Evolutionary conservation across 2,888 invertebrate genomes (phyloP).

Genomic region (Erynnis tages): DNA sequence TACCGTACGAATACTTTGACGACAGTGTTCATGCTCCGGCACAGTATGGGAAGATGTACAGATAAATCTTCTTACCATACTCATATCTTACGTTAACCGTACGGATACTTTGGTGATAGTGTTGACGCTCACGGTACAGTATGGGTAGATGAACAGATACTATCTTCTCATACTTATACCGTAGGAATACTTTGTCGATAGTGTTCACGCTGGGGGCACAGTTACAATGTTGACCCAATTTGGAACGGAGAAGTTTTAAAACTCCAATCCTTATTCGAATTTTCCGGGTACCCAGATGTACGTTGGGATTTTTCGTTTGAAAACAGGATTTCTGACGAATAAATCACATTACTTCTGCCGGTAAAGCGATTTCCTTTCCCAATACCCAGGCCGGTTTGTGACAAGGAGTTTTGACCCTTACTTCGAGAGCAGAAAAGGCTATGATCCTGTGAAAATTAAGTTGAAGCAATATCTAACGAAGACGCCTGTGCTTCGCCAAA

Average conservation of each 20-base stretch:
- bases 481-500: constrained; percentile 1
- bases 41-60: no score
- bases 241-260: background rate
- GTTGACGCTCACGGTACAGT: no score
- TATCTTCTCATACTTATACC: no score
- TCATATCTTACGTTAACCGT: no score
- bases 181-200: no score
- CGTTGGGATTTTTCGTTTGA: constrained; percentile 3
- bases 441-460: background rate
- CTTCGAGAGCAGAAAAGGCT: background rate
- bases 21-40: no score
- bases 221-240: background rate
- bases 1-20: no score
- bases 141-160: no score
- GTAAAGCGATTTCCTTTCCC: constrained; percentile 30
- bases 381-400: background rate
- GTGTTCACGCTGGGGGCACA: no score
- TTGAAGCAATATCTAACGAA: constrained; percentile 15
- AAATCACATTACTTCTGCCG: constrained; percentile 28
- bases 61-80: no score
- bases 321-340: constrained; percentile 22
- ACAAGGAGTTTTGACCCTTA: background rate
- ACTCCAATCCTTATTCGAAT: background rate
- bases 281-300: constrained; percentile 27
- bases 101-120: no score